These are phyloP conservation scores for Tapirus terrestris DNA, from an alignment of 2,113 vertebrate species.

Conservation along the genomic window DNA sequence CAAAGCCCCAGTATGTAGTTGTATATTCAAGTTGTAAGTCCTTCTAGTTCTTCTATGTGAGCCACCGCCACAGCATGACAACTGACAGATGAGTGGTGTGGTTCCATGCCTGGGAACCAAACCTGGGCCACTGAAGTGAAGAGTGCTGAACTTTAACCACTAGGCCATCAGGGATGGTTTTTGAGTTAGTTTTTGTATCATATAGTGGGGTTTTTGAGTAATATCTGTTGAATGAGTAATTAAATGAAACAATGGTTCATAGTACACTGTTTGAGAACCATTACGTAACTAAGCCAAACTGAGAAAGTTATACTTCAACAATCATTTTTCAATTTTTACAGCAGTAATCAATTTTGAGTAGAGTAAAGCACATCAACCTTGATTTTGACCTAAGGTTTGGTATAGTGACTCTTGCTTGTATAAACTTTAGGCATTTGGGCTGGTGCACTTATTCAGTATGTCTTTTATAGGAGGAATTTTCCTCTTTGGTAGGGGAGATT, in stretches of 20 bases:
- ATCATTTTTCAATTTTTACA: background rate
- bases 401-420: background rate
- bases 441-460: background rate
- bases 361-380: background rate
- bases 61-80: too few species aligned
- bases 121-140: too few species aligned
- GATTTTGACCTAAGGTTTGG: background rate
- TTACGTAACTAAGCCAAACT: background rate
- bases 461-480: background rate
- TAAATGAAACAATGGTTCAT: background rate
- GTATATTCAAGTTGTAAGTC: too few species aligned
- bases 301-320: background rate
- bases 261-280: background rate
- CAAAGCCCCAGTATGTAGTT: too few species aligned
- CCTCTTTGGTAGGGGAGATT: background rate
- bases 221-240: background rate
- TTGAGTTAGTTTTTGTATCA: background rate
- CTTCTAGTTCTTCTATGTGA: too few species aligned
- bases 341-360: background rate
- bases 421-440: background rate
- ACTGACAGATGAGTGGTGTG: too few species aligned
- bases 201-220: background rate
- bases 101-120: too few species aligned
- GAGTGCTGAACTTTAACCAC: too few species aligned
- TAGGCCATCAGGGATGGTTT: background rate